Conservation (phyloP, 1,140 invertebrate genomes). For the Drosophila watanabei region DNA sequence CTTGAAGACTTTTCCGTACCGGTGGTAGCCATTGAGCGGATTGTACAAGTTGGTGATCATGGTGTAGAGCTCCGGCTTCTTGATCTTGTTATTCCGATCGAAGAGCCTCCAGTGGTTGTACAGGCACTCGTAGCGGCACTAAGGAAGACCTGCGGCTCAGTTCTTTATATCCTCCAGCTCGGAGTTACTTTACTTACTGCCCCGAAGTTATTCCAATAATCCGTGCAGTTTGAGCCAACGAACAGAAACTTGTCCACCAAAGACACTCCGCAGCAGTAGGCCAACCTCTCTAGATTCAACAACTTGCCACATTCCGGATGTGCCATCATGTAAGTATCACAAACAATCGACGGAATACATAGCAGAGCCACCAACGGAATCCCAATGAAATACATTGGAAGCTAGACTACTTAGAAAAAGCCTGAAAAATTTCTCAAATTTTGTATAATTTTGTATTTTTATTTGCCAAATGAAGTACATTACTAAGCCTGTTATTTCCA, state of each 20-base stretch:
- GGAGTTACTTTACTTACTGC: constrained; percentile 28
- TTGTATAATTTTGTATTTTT: background rate
- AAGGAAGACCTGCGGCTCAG: background rate
- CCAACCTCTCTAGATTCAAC: constrained; percentile 16
- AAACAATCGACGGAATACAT: background rate
- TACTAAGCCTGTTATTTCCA: background rate
- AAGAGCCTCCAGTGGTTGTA: constrained; percentile 48
- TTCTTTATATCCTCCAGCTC: too few relatives aligned
- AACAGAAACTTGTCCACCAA: constrained; percentile 36
- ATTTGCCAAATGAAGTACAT: constrained; percentile 19
- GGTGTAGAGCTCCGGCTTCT: constrained; percentile 22
- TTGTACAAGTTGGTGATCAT: constrained; percentile 51
- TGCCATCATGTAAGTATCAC: too few relatives aligned
- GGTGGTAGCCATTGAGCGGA: constrained; percentile 4
- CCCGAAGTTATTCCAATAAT: constrained; percentile 29
- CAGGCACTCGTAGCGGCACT: constrained; percentile 64
- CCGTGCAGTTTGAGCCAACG: constrained; percentile 26
- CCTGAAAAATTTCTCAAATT: background rate
- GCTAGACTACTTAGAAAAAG: background rate
- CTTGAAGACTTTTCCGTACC: constrained; percentile 41
- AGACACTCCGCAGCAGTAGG: constrained; percentile 46
- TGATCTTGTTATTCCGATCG: constrained; percentile 16
- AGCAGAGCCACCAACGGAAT: background rate
- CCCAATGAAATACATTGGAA: constrained; percentile 1
- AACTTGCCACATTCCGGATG: constrained; percentile 26